Evolutionary conservation across 2,113 vertebrate genomes (phyloP), one percentile per base, ranked within the genome.

Genomic region (Apodemus speciosus): DNA sequence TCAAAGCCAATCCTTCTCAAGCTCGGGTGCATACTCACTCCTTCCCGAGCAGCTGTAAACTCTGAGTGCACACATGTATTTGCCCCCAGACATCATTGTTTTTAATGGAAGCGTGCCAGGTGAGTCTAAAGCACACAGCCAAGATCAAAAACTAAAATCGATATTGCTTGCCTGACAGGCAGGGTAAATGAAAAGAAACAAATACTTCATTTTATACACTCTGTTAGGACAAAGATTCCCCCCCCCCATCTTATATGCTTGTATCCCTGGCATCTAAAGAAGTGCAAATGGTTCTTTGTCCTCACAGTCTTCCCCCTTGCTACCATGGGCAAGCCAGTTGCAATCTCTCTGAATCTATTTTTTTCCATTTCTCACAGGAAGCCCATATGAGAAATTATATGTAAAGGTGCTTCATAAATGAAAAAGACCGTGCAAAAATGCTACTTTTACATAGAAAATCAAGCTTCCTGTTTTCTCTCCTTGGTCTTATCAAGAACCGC

Each of bases 241-340:
- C n/a, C n/a, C n/a, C n/a, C n/a, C 51, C 84, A 38, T 94, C 51
- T 95, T 84, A 62, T 40, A 21, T 23, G 27, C 56, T 83, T 27
- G 79, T 27, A 83, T 83, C n/a, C 7, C 7, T 60, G 88, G 40
- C 73, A 38, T 58, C 40, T 72, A 86, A 94, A 96, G 80, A 18
- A 77, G 66, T 81, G 7, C 20, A 90, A 69, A 85, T 85, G 35
- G 38, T 60, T 94, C 35, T 80, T 81, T 46, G 16, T 71, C 38
- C 95, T 95, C 83, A 95, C n/a, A 90, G 32, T 58, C 85, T 84
- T 79, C 25, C 64, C 40, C 87, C 40, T 93, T 89, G 68, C 40
- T 53, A 72, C 62, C 46, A 73, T 43, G 14, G 27, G 32, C 56
- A 93, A 72, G 69, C 66, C 88, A 89, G 23, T n/a, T 53, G 21